Conservation (phyloP, 2,113 vertebrate genomes). For the Cyrtonyx montezumae region DNA sequence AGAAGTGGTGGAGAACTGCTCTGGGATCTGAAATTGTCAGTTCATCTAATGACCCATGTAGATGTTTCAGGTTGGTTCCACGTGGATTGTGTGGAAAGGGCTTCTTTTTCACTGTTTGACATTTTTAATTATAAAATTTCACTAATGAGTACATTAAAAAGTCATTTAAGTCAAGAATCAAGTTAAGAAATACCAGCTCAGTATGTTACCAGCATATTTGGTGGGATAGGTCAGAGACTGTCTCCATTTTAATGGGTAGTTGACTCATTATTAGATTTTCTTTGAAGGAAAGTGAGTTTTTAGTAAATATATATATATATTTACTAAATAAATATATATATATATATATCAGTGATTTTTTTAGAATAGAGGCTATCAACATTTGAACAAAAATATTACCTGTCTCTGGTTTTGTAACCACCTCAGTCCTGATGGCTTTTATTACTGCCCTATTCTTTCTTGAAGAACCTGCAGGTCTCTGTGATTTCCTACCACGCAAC, state of each 20-base stretch:
- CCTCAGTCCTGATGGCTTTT: neutral
- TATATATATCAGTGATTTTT: neutral
- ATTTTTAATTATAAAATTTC: slow-evolving; percentile 61
- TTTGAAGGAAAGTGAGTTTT: slow-evolving; percentile 1
- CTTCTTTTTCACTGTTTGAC: neutral
- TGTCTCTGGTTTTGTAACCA: neutral
- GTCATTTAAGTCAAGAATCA: slow-evolving; percentile 56
- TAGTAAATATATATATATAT: neutral
- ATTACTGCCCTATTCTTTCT: neutral
- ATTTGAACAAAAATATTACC: neutral
- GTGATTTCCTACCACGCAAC: neutral
- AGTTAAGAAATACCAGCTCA: slow-evolving; percentile 43
- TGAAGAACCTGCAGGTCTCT: neutral
- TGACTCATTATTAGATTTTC: slow-evolving; percentile 32
- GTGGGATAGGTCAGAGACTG: slow-evolving; percentile 1
- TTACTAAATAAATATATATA: too few relatives aligned
- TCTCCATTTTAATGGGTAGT: neutral
- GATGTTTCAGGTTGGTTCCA: slow-evolving; percentile 43
- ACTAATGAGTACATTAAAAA: slow-evolving; percentile 53
- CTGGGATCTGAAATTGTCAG: slow-evolving; percentile 44
- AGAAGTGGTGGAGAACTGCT: slow-evolving; percentile 1
- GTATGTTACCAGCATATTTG: slow-evolving; percentile 21
- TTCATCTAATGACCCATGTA: slow-evolving; percentile 53
- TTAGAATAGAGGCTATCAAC: neutral
- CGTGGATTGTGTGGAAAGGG: slow-evolving; percentile 26